Conservation (phyloP, 2,113 vertebrate genomes). For the Lepus europaeus region DNA sequence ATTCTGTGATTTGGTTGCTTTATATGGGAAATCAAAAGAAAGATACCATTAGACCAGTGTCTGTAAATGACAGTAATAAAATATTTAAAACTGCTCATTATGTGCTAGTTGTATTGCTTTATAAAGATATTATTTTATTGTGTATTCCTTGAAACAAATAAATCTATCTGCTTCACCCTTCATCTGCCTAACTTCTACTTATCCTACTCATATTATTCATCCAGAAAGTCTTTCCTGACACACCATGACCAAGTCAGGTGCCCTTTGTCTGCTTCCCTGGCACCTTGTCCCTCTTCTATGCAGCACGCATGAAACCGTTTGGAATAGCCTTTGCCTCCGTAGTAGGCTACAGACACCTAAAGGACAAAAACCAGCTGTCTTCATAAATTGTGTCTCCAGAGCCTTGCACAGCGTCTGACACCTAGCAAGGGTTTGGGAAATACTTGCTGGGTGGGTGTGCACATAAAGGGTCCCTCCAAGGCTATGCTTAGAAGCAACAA, state of each 20-base stretch:
- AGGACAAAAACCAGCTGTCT: neutral
- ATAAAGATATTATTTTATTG: neutral
- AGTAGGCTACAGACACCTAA: neutral
- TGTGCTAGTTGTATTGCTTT: neutral
- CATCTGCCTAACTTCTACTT: neutral
- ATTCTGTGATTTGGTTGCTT: conserved; percentile 26
- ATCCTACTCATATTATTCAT: neutral
- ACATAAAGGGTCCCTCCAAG: neutral
- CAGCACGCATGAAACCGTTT: neutral
- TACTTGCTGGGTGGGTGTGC: neutral
- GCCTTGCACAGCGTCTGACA: neutral
- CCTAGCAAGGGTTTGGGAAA: neutral
- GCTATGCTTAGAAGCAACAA: neutral
- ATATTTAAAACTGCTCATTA: conserved; percentile 8
- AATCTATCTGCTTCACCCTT: neutral
- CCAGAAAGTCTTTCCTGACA: conserved; percentile 1
- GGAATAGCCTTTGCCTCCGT: neutral
- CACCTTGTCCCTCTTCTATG: neutral
- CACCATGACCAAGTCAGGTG: neutral
- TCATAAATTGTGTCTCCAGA: neutral
- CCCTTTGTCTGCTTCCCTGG: neutral
- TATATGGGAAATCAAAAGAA: conserved; percentile 14
- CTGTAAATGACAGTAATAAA: conserved; percentile 2
- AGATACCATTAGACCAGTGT: neutral
- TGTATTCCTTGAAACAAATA: conserved; percentile 10